A percentile compares a stretch with the other conserved stretches of the same genome.
These are phyloP conservation scores for Callospermophilus lateralis DNA, from an alignment of 2,113 vertebrate genomes.

Conservation along the genomic window DNA sequence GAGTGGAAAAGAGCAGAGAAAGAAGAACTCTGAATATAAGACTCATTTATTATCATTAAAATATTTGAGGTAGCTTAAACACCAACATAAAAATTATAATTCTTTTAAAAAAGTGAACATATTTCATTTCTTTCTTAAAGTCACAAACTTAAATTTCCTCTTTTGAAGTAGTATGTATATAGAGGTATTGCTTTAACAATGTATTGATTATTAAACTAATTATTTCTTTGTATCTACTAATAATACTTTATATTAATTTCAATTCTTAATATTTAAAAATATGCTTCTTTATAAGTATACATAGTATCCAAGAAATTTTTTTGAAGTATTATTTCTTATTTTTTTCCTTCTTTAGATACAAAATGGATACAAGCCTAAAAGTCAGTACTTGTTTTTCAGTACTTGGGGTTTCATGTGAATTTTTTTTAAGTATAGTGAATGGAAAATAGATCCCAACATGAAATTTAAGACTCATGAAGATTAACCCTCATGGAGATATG, in stretches of 20 bases:
- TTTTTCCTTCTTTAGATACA: not conserved
- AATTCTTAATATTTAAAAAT: conserved; percentile 28
- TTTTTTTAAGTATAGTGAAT: not conserved
- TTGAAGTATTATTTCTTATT: not conserved
- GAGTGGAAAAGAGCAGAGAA: not conserved
- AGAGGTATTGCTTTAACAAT: not conserved
- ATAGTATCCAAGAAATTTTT: not conserved
- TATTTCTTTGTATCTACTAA: not conserved
- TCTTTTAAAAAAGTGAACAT: not conserved
- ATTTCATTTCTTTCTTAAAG: not conserved
- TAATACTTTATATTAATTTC: not conserved
- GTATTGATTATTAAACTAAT: not conserved
- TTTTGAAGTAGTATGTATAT: not conserved
- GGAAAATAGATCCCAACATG: not conserved
- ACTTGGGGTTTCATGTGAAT: not conserved
- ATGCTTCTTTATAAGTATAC: not conserved
- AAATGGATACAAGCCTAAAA: not conserved
- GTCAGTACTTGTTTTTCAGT: not conserved
- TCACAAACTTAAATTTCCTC: not conserved
- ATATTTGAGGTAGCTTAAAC: not conserved
- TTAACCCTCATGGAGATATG: not conserved
- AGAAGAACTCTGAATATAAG: not conserved
- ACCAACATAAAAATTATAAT: not conserved
- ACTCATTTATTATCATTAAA: not conserved
- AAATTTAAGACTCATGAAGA: not conserved